phyloP scores from a whole-genome alignment of 2,888 invertebrate genomes.

The Hetaerina titia region DNA sequence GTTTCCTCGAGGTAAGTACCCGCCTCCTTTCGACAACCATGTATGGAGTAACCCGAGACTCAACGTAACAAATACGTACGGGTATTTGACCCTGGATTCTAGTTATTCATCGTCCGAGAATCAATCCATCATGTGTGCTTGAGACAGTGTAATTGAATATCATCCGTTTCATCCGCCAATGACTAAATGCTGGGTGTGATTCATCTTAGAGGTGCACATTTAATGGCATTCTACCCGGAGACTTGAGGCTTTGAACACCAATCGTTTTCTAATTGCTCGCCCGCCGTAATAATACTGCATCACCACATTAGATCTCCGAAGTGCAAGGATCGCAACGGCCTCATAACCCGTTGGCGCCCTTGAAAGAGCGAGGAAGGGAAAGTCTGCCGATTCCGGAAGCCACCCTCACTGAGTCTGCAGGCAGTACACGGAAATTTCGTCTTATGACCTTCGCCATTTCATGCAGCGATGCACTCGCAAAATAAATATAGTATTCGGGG shows the following conservation, averaged over 20 bases:
- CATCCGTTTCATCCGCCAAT: neutral
- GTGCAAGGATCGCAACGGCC: neutral
- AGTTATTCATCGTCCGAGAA: neutral
- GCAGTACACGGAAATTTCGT: conserved; percentile 7
- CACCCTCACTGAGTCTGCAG: neutral
- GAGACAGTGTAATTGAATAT: neutral
- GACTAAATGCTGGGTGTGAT: neutral
- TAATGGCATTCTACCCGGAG: neutral
- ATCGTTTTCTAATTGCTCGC: neutral
- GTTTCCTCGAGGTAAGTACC: neutral
- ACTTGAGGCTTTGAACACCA: neutral
- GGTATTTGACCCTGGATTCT: neutral
- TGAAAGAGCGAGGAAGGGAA: neutral
- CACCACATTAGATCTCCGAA: neutral
- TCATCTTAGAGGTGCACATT: neutral
- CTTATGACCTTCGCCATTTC: neutral
- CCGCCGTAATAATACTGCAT: neutral
- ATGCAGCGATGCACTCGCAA: neutral
- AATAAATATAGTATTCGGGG: neutral
- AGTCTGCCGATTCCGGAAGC: neutral
- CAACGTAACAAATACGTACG: neutral
- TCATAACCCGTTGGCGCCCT: neutral
- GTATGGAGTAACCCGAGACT: neutral
- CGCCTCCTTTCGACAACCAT: neutral
- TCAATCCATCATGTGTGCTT: neutral